Conservation (phyloP, 2,888 invertebrate species). For the Onthophagus sagittarius region DNA sequence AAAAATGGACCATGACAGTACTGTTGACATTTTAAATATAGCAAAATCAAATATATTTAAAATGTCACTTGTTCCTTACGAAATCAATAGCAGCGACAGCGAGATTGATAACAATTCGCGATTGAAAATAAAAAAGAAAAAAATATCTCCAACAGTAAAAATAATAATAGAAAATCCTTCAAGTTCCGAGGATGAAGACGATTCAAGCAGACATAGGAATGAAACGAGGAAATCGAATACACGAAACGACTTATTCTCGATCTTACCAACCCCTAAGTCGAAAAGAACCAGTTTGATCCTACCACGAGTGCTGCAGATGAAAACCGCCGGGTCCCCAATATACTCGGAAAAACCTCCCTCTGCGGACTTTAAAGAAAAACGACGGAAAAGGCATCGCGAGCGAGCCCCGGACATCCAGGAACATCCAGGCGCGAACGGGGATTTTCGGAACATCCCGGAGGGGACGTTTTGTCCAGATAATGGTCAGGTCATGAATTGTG, state of each 20-base stretch:
- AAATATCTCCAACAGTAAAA: neutral
- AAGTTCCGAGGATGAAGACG: neutral
- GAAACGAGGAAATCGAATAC: neutral
- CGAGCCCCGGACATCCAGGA: neutral
- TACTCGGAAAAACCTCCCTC: neutral
- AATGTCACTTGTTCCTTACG: conserved; percentile 12
- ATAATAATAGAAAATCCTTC: neutral
- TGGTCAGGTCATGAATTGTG: neutral
- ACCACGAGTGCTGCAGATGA: neutral
- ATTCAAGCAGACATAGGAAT: neutral
- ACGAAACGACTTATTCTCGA: neutral
- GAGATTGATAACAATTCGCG: neutral
- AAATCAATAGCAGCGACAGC: neutral
- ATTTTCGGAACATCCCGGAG: neutral
- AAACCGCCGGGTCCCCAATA: neutral
- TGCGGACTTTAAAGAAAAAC: neutral
- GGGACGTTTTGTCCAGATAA: neutral
- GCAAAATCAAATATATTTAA: too few species aligned
- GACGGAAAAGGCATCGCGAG: neutral
- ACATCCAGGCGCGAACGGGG: neutral
- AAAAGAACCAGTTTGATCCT: neutral
- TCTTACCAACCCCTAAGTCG: neutral
- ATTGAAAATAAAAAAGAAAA: neutral
- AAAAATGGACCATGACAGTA: too few species aligned
- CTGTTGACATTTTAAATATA: too few species aligned